Percentiles rank a stretch among this genome's conserved stretches.
These are phyloP conservation scores for Heliconius nattereri DNA, from an alignment of 1,140 invertebrate genomes.

Conservation along the genomic window DNA sequence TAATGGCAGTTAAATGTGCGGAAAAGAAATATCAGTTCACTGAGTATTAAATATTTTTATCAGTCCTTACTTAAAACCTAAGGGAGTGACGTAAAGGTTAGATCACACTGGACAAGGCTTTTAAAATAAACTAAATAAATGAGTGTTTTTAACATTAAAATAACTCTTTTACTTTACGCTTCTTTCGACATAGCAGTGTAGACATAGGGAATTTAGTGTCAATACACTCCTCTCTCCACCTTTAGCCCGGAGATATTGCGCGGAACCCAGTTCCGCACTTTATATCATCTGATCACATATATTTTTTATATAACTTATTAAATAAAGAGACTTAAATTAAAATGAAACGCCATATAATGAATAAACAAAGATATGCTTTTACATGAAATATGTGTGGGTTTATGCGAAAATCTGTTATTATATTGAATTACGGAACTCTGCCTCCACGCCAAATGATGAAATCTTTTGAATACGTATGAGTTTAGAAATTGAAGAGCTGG, in stretches of 20 bases:
- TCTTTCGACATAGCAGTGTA: too few relatives aligned
- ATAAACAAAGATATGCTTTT: neutral
- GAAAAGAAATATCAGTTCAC: constrained; percentile 27
- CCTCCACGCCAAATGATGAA: neutral
- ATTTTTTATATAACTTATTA: too few relatives aligned
- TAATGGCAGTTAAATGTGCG: constrained; percentile 50
- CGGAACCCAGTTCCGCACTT: too few relatives aligned
- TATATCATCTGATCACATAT: neutral
- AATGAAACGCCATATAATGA: neutral
- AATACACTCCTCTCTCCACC: too few relatives aligned
- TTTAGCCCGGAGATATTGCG: too few relatives aligned
- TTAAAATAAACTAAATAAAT: neutral
- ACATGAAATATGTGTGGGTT: neutral
- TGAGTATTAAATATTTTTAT: constrained; percentile 26
- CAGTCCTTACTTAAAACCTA: constrained; percentile 41
- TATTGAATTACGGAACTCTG: neutral
- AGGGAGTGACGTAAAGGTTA: constrained; percentile 2
- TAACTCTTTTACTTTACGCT: too few relatives aligned
- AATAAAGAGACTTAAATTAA: neutral
- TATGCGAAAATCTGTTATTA: neutral
- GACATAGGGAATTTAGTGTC: too few relatives aligned
- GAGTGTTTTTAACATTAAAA: too few relatives aligned
- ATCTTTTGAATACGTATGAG: neutral
- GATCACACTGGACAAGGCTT: neutral
- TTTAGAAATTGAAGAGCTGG: neutral